phyloP scores from a whole-genome alignment of 2,113 vertebrate species.

The Procavia capensis region DNA sequence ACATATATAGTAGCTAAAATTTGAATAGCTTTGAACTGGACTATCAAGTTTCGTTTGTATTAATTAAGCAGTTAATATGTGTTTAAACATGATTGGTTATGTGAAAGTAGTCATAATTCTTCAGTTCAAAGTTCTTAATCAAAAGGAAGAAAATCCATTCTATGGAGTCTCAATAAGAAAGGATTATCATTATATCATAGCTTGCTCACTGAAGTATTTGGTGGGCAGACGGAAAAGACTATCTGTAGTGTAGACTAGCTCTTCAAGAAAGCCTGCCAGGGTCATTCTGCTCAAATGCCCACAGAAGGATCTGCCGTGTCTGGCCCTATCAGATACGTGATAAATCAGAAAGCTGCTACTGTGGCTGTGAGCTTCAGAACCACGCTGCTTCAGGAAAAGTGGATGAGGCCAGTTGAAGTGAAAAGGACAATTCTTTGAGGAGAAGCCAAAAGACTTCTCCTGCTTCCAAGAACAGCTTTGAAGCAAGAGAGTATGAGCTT shows the following conservation, averaged over 20 bases:
- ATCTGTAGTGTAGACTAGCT: constrained; percentile 12
- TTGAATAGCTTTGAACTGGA: neutral
- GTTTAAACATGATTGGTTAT: neutral
- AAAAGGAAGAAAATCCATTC: neutral
- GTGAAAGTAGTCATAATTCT: neutral
- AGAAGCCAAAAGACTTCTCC: neutral
- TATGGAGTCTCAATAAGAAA: neutral
- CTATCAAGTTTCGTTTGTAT: neutral
- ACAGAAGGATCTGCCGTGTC: neutral
- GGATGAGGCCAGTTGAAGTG: neutral
- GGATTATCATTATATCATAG: neutral
- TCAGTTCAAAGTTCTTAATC: neutral
- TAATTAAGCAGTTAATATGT: constrained; percentile 5
- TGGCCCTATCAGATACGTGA: neutral
- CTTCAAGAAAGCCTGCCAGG: neutral
- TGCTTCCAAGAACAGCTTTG: neutral
- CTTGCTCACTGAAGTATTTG: neutral
- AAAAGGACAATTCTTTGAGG: neutral
- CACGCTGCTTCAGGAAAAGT: neutral
- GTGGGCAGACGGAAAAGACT: neutral
- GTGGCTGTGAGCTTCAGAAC: neutral
- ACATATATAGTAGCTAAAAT: neutral
- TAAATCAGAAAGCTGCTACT: neutral
- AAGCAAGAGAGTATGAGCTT: neutral
- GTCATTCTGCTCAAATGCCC: neutral